A percentile compares a stretch with the other conserved stretches of the same genome.
Evolutionary conservation across 1,140 invertebrate species (phyloP).

Genomic region (Drosophila erecta): DNA sequence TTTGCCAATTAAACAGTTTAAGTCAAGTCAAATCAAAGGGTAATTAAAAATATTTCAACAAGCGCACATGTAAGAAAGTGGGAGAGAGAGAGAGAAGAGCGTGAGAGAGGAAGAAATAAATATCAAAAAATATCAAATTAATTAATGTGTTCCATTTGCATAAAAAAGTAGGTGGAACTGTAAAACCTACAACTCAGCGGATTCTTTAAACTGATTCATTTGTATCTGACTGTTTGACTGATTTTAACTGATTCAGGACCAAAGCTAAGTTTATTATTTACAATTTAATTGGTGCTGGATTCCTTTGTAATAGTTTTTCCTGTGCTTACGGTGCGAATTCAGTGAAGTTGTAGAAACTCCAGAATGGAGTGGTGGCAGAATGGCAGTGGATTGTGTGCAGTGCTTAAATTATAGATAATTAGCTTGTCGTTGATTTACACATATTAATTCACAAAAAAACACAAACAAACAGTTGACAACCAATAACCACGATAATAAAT

Average conservation of each 20-base stretch:
- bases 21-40: slow-evolving; percentile 37
- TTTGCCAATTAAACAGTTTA: slow-evolving; percentile 24
- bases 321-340: slow-evolving; percentile 16
- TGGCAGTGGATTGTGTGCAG: slow-evolving; percentile 8
- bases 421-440: slow-evolving; percentile 21
- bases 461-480: slow-evolving; percentile 43
- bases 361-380: neutral
- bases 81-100: slow-evolving; percentile 71
- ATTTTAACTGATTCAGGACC: slow-evolving; percentile 62
- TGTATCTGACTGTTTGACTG: slow-evolving; percentile 46
- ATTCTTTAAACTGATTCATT: slow-evolving; percentile 8
- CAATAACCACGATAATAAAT: slow-evolving; percentile 10
- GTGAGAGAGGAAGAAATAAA: slow-evolving; percentile 71
- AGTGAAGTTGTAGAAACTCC: slow-evolving; percentile 11
- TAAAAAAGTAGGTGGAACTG: slow-evolving; percentile 15
- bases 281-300: slow-evolving; percentile 30
- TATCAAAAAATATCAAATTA: slow-evolving; percentile 68
- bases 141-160: slow-evolving; percentile 46
- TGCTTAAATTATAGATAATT: slow-evolving; percentile 17
- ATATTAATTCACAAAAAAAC: slow-evolving; percentile 29
- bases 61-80: slow-evolving; percentile 76
- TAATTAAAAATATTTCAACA: slow-evolving; percentile 61
- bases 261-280: slow-evolving; percentile 44
- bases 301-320: neutral
- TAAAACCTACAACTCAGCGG: slow-evolving; percentile 9